phyloP scores from a whole-genome alignment of 1,140 invertebrate species.

The Nymphalis io region DNA sequence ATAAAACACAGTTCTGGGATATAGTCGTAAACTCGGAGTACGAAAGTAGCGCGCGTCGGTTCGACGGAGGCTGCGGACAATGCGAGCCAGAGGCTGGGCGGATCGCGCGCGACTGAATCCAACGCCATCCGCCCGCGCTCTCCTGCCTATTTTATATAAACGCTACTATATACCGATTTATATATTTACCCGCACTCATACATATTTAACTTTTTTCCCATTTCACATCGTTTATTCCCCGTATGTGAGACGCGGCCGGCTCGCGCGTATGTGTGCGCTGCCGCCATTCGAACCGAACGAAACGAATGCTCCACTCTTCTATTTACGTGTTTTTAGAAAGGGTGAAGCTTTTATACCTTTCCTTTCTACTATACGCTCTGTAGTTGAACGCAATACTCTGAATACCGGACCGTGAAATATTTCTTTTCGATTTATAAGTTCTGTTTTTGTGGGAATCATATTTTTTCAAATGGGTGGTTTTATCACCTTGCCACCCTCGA shows the following conservation, averaged over 20 bases:
- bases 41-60: slow-evolving; percentile 12
- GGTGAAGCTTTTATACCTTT: slow-evolving; percentile 80
- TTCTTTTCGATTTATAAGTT: slow-evolving; percentile 77
- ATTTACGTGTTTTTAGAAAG: slow-evolving; percentile 80
- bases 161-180: slow-evolving; percentile 78
- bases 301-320: slow-evolving; percentile 65
- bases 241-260: slow-evolving; percentile 65
- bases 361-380: slow-evolving; percentile 74
- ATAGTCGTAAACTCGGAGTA: slow-evolving; percentile 8
- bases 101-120: slow-evolving; percentile 66
- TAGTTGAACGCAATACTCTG: slow-evolving; percentile 67
- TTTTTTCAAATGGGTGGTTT: slow-evolving; percentile 56
- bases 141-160: slow-evolving; percentile 76
- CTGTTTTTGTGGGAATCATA: slow-evolving; percentile 61
- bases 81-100: slow-evolving; percentile 42
- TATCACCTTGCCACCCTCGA: slow-evolving; percentile 47
- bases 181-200: slow-evolving; percentile 81
- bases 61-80: slow-evolving; percentile 33
- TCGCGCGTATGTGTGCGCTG: slow-evolving; percentile 55
- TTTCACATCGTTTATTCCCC: slow-evolving; percentile 77
- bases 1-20: slow-evolving; percentile 18
- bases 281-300: slow-evolving; percentile 66
- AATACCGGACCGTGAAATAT: slow-evolving; percentile 72
- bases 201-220: slow-evolving; percentile 81
- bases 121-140: slow-evolving; percentile 54